A percentile compares a stretch with the other conserved stretches of the same genome.
Evolutionary conservation across 2,888 invertebrate species (phyloP).

Genomic region (Eupithecia vulgata): DNA sequence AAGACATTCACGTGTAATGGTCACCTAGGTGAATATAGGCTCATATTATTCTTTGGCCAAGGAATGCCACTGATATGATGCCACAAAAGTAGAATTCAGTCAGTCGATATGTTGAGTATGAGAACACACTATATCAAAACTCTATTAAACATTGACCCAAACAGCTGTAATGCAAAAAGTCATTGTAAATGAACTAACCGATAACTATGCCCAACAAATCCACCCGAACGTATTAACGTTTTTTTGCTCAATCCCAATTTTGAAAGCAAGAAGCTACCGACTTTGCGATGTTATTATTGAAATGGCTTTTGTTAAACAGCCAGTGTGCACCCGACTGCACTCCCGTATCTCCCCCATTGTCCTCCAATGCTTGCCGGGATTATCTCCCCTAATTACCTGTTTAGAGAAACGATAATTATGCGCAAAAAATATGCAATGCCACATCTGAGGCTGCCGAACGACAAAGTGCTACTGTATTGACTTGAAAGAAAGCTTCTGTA

Average conservation of each 20-base stretch:
- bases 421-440: conserved; percentile 63
- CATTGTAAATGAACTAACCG: conserved; percentile 46
- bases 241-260: conserved; percentile 64
- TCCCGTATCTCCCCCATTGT: conserved; percentile 66
- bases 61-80: neutral
- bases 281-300: conserved; percentile 78
- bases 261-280: conserved; percentile 82
- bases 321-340: conserved; percentile 69
- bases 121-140: conserved; percentile 19
- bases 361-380: conserved; percentile 69
- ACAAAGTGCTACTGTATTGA: conserved; percentile 45
- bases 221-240: conserved; percentile 56
- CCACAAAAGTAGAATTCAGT: neutral
- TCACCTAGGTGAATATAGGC: too few relatives aligned
- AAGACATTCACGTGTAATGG: neutral
- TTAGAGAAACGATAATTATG: conserved; percentile 73
- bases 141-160: conserved; percentile 34
- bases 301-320: conserved; percentile 67
- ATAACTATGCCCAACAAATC: conserved; percentile 52
- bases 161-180: conserved; percentile 57
- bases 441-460: conserved; percentile 65
- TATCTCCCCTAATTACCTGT: conserved; percentile 80
- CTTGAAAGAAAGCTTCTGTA: neutral
- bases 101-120: conserved; percentile 2
- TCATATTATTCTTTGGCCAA: too few relatives aligned